A percentile compares a stretch with the other conserved stretches of the same genome.
Evolutionary conservation across 2,113 vertebrate species (phyloP).

Genomic region (Anolis carolinensis): DNA sequence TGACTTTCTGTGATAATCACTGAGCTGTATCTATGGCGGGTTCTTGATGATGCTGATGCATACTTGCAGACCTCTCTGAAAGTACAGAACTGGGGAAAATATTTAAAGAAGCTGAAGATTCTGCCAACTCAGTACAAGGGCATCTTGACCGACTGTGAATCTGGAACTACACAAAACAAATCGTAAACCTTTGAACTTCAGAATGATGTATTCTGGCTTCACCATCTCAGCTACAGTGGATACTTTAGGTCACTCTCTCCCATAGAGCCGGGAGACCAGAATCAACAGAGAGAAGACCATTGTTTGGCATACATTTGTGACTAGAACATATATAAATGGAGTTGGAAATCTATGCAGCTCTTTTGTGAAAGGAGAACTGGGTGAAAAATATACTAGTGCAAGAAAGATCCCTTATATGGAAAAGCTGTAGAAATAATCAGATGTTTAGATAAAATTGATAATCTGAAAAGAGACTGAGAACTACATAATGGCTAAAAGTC

Average conservation of each 20-base stretch:
- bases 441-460: not conserved
- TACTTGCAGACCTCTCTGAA: constrained; percentile 43
- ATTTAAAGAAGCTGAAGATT: constrained; percentile 63
- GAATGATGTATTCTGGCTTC: constrained; percentile 67
- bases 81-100: constrained; percentile 58
- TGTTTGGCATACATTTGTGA: constrained; percentile 32
- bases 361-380: constrained; percentile 21
- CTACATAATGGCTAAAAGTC: not conserved
- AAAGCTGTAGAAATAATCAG: not conserved
- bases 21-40: constrained; percentile 10
- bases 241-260: constrained; percentile 27
- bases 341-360: not conserved
- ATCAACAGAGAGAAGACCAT: constrained; percentile 27
- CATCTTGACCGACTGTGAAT: constrained; percentile 73
- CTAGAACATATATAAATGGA: constrained; percentile 11
- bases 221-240: constrained; percentile 34
- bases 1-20: not conserved
- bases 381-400: not conserved
- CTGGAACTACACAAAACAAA: constrained; percentile 74
- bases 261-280: constrained; percentile 16
- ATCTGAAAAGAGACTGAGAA: not conserved
- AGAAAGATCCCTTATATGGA: not conserved
- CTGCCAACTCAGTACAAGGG: constrained; percentile 65
- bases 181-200: constrained; percentile 71
- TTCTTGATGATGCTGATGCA: constrained; percentile 34